These are phyloP conservation scores for Gallinago nigripennis DNA, from an alignment of 2,797 vertebrate genomes.

Conservation along the genomic window DNA sequence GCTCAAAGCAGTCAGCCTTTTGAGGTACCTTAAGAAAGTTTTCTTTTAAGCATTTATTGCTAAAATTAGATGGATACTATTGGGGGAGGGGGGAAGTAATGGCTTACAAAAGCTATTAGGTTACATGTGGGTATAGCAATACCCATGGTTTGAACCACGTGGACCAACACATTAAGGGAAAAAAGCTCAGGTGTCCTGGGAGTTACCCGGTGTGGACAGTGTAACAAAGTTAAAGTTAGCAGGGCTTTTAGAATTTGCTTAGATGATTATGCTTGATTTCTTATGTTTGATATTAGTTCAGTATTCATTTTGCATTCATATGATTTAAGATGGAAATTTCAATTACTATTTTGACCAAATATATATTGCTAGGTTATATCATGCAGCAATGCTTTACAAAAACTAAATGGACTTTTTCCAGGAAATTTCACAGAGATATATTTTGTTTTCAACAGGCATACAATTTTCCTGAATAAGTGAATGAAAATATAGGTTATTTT, in stretches of 20 bases:
- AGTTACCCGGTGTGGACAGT: background rate
- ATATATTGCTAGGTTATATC: background rate
- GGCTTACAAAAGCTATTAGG: background rate
- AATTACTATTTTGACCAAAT: background rate
- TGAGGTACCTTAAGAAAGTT: background rate
- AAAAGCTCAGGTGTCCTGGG: background rate
- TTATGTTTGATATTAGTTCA: background rate
- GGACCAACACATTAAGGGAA: background rate
- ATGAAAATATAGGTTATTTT: constrained; percentile 3
- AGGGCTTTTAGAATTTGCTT: background rate
- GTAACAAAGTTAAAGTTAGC: background rate
- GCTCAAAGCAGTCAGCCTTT: background rate
- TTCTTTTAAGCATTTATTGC: background rate
- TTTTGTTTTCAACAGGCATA: background rate
- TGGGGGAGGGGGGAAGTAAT: background rate
- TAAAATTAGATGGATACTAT: background rate
- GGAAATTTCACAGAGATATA: constrained; percentile 36
- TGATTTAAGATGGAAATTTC: constrained; percentile 12
- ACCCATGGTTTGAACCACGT: background rate
- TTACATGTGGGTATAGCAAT: fast-evolving
- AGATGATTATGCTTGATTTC: background rate
- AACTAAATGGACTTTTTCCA: constrained; percentile 35
- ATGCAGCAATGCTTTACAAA: background rate
- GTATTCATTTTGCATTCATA: background rate
- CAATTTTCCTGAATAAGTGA: background rate